phyloP scores from a whole-genome alignment of 2,113 vertebrate genomes.

The Tautogolabrus adspersus region DNA sequence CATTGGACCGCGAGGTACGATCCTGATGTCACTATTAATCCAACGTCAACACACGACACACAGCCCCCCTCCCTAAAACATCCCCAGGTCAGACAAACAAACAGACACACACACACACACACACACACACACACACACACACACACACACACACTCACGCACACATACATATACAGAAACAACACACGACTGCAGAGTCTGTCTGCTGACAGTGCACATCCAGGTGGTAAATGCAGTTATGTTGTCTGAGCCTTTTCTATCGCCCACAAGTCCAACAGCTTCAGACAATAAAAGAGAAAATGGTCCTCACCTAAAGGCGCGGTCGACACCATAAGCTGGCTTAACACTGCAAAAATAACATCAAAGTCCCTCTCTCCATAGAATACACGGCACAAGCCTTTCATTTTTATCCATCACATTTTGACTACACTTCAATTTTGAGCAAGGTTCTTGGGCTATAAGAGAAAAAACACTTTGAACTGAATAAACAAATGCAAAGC shows the following conservation, averaged over 20 bases:
- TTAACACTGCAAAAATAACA: slow-evolving; percentile 75
- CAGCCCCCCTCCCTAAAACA: slow-evolving; percentile 48
- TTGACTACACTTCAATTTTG: slow-evolving; percentile 67
- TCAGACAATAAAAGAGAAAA: slow-evolving; percentile 55
- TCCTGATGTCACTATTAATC: slow-evolving; percentile 77
- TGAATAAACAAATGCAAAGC: slow-evolving; percentile 77
- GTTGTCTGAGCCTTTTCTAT: slow-evolving; percentile 67
- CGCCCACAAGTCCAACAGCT: slow-evolving; percentile 57
- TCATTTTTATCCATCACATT: slow-evolving; percentile 69
- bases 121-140: background rate
- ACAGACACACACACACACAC: background rate
- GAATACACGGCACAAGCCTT: slow-evolving; percentile 54
- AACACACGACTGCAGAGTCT: slow-evolving; percentile 20
- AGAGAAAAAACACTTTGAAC: slow-evolving; percentile 68
- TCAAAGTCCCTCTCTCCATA: slow-evolving; percentile 67
- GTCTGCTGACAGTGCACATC: slow-evolving; percentile 69
- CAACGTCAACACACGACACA: slow-evolving; percentile 39
- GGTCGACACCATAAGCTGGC: slow-evolving; percentile 57
- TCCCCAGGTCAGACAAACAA: slow-evolving; percentile 58
- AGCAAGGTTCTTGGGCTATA: slow-evolving; percentile 60
- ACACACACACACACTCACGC: slow-evolving; percentile 10
- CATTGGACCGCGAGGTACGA: slow-evolving; percentile 62
- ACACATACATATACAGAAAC: background rate
- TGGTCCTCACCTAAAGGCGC: slow-evolving; percentile 56
- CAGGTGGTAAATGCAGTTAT: slow-evolving; percentile 60